Evolutionary conservation across 2,888 invertebrate genomes (phyloP), one percentile per base, ranked within the genome.

Genomic region (Chirona hameri): DNA sequence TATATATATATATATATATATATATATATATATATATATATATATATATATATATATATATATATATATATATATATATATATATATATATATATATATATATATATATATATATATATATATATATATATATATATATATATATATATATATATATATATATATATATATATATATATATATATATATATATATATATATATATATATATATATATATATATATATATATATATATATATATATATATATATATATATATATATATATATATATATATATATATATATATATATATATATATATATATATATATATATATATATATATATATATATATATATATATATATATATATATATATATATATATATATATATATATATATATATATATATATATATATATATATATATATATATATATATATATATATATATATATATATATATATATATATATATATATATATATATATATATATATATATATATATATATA

Each of bases 111-210:
- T 60, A 14, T 60, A 14, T 60, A 14, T 60, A 14, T 60, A 14
- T 60, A 14, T 60, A 14, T 60, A 14, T 60, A 14, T 60, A 14
- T 60, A 14, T 60, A 14, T 60, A 14, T 60, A 69, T 27, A 69
- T 27, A 7, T 27, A 69, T 69, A 69, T 21, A 27, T 69, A 69
- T 69, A 69, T 27, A 69, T 69, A 69, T 27, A 69, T 69, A 69
- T n/a, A 69, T 69, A 69, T 1, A 27, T 69, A 69, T 1, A 69
- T 69, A 69, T n/a, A 69, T 69, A 69, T n/a, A 69, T 69, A 69
- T n/a, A 69, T 69, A 69, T n/a, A 69, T 69, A 69, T n/a, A 69
- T 69, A 69, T 15, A 60, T 60, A 60, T 60, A 60, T 52, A 52
- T 52, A 52, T 52, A 52, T 52, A 52, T 52, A 18, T 60, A 60